These are phyloP conservation scores for Melanotaenia boesemani DNA, from an alignment of 2,797 vertebrate genomes.

Conservation along the genomic window DNA sequence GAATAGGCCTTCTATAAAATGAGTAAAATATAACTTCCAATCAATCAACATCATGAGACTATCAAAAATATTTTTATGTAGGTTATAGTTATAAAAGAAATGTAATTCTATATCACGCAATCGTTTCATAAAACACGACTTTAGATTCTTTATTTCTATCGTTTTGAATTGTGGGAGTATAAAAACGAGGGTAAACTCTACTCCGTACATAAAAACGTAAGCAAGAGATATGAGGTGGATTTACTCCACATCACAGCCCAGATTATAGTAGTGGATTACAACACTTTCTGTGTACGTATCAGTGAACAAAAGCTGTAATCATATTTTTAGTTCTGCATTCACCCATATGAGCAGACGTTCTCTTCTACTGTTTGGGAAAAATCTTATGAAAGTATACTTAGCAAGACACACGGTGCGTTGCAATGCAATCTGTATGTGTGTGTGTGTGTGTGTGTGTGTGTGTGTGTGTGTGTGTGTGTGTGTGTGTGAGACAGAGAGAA, in stretches of 20 bases:
- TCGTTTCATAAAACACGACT: neutral
- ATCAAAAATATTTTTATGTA: neutral
- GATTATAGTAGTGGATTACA: conserved; percentile 65
- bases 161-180: conserved; percentile 13
- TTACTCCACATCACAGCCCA: conserved; percentile 47
- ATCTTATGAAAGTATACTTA: conserved; percentile 14
- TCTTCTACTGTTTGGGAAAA: conserved; percentile 10
- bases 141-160: neutral
- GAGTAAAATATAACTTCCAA: neutral
- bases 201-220: conserved; percentile 22
- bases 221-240: conserved; percentile 50
- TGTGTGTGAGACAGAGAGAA: neutral
- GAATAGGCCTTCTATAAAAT: conserved; percentile 25
- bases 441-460: neutral
- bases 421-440: conserved; percentile 17
- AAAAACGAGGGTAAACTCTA: conserved; percentile 17
- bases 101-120: neutral
- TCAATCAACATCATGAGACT: neutral
- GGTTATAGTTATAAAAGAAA: conserved; percentile 1
- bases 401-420: conserved; percentile 2
- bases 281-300: conserved; percentile 40
- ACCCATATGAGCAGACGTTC: neutral
- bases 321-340: conserved; percentile 23
- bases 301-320: conserved; percentile 28
- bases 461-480: neutral